Evolutionary conservation across 2,113 vertebrate species (phyloP), one percentile per base, ranked within the genome.

Genomic region (Trichomycterus rosablanca): DNA sequence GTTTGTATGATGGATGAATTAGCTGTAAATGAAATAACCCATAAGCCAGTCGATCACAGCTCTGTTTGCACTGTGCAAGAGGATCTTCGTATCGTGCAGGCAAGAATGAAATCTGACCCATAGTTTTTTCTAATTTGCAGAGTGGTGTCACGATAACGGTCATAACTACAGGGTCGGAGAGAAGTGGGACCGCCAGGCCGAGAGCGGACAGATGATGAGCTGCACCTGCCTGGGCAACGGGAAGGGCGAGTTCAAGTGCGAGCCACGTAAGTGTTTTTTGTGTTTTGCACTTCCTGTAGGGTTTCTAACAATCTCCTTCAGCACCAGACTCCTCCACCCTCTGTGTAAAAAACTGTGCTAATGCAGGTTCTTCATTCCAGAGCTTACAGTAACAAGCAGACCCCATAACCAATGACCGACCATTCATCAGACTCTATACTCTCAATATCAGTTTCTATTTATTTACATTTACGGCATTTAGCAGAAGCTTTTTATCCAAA

Each of bases 171-270:
- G 89, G 65, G 86, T 94, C 0, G 93, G 93, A 0, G 92, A 97
- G 78, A 98, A 93, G 77, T 99, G 96, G 96, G 92, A 97, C 69
- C 86, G 91, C 1, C 89, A 80, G 1, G 91, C 86, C 1, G 95
- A 97, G 57, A 97, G 90, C 0, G 95, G 95, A 3, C 93, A 99
- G 78, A 91, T 94, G 92, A 93, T 96, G 92, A 97, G 93, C 86
- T 99, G 96, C 76, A 96, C 93, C 0, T 99, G 96, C 59, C 86
- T 97, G 49, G 95, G 96, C 60, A 98, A 95, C 0, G 92, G 93
- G 51, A 99, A 97, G 78, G 96, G 96, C 80, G 95, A 98, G 78
- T 97, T 97, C 84, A 98, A 97, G 78, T 99, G 96, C 63, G 95
- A 98, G 75, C 94, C 95, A n/a, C 90, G 96, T 99, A 84, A 68